phyloP scores from a whole-genome alignment of 2,113 vertebrate species.

The Cricetomys ansorgei region DNA sequence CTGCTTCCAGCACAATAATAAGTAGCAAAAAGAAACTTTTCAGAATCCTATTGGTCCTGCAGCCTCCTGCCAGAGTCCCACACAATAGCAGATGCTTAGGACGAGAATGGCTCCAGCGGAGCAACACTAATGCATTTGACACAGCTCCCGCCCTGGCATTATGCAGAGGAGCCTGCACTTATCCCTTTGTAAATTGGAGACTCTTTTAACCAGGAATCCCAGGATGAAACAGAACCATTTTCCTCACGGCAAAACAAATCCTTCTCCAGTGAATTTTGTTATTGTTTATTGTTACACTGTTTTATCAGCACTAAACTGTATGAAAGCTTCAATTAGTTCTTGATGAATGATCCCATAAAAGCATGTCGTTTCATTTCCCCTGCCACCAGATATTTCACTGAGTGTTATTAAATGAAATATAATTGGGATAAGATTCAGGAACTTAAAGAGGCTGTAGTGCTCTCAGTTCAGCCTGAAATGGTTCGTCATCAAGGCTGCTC shows the following conservation, averaged over 20 bases:
- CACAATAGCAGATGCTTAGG: slow-evolving; percentile 93
- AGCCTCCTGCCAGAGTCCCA: slow-evolving; percentile 91
- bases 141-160: slow-evolving; percentile 90
- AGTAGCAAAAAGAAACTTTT: slow-evolving; percentile 80
- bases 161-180: slow-evolving; percentile 89
- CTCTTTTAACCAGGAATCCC: slow-evolving; percentile 91
- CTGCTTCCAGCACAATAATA: slow-evolving; percentile 71
- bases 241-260: slow-evolving; percentile 92
- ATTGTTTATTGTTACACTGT: slow-evolving; percentile 94
- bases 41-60: slow-evolving; percentile 90
- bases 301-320: slow-evolving; percentile 97
- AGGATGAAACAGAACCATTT: slow-evolving; percentile 91
- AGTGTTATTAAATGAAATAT: slow-evolving; percentile 93
- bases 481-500: slow-evolving; percentile 57
- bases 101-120: slow-evolving; percentile 94
- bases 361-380: slow-evolving; percentile 96
- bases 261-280: slow-evolving; percentile 92
- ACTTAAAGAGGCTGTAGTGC: slow-evolving; percentile 72
- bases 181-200: slow-evolving; percentile 90
- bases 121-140: slow-evolving; percentile 95
- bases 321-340: slow-evolving; percentile 99
- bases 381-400: slow-evolving; percentile 94
- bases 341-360: slow-evolving; percentile 99
- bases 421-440: slow-evolving; percentile 89
- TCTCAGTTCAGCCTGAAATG: slow-evolving; percentile 74